Evolutionary conservation across 2,888 invertebrate genomes (phyloP).

Genomic region (Eilema depressum): DNA sequence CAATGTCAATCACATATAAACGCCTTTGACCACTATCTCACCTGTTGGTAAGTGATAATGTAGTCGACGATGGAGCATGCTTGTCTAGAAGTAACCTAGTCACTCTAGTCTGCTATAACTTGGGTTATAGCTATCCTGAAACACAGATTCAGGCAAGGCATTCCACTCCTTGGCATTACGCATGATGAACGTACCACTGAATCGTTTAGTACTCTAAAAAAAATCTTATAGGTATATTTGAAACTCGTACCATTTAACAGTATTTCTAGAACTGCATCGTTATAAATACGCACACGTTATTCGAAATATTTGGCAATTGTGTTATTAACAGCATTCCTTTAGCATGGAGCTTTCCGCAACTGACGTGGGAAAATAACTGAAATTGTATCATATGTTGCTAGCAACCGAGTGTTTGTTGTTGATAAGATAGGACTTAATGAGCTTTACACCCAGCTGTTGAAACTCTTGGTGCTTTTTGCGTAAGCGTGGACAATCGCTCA

Average conservation of each 20-base stretch:
- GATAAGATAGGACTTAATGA: neutral
- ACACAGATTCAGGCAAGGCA: too few species aligned
- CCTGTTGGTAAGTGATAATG: too few species aligned
- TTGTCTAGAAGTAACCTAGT: too few species aligned
- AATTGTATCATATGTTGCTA: conserved; percentile 1
- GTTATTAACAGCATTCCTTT: conserved; percentile 52
- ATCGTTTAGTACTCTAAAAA: too few species aligned
- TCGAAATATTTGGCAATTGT: conserved; percentile 54
- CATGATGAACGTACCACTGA: too few species aligned
- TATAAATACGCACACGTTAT: conserved; percentile 38
- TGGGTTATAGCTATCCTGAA: too few species aligned
- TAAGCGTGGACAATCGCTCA: neutral
- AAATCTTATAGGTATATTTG: too few species aligned
- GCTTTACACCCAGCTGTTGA: neutral
- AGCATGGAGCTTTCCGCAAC: conserved; percentile 46
- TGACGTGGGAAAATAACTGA: conserved; percentile 52
- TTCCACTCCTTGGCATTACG: too few species aligned
- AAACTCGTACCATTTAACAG: neutral
- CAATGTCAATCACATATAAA: too few species aligned
- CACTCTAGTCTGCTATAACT: too few species aligned
- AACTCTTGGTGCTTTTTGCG: neutral
- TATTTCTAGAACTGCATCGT: neutral
- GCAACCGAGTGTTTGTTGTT: neutral
- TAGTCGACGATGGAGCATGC: too few species aligned
- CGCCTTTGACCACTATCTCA: too few species aligned